These are phyloP conservation scores for Bungarus multicinctus DNA, from an alignment of 2,113 vertebrate genomes.

Conservation along the genomic window DNA sequence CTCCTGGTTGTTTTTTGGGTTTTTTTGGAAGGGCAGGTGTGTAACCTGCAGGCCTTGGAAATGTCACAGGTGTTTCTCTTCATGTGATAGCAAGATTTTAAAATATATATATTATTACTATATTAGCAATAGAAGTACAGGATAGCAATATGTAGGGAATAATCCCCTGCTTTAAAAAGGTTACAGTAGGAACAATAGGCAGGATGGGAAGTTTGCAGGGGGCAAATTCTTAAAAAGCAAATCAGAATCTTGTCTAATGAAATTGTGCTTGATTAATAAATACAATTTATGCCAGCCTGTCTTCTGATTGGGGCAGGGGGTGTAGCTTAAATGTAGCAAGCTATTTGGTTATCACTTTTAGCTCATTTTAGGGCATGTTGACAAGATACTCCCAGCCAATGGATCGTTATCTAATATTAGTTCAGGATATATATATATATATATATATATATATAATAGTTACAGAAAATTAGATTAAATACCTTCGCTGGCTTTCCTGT, in stretches of 20 bases:
- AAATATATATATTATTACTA: background rate
- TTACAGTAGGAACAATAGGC: background rate
- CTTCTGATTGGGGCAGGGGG: background rate
- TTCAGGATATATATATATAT: too few species aligned
- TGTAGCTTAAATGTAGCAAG: background rate
- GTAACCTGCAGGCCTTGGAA: background rate
- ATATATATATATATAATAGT: background rate
- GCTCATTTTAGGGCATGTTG: background rate
- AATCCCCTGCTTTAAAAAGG: background rate
- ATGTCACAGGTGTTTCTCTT: background rate
- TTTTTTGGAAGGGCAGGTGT: background rate
- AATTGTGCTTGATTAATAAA: background rate
- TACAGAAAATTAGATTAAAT: background rate
- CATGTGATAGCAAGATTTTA: background rate
- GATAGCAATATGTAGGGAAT: background rate
- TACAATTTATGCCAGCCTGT: background rate
- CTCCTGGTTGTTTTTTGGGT: too few species aligned
- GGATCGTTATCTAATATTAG: background rate
- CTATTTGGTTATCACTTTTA: background rate
- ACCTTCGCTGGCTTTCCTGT: background rate
- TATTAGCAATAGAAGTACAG: background rate
- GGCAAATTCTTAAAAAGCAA: background rate
- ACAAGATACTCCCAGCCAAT: background rate
- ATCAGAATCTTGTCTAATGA: background rate
- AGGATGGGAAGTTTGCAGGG: background rate